These are phyloP conservation scores for Polydesmus complanatus DNA, from an alignment of 2,888 invertebrate genomes.

Conservation along the genomic window DNA sequence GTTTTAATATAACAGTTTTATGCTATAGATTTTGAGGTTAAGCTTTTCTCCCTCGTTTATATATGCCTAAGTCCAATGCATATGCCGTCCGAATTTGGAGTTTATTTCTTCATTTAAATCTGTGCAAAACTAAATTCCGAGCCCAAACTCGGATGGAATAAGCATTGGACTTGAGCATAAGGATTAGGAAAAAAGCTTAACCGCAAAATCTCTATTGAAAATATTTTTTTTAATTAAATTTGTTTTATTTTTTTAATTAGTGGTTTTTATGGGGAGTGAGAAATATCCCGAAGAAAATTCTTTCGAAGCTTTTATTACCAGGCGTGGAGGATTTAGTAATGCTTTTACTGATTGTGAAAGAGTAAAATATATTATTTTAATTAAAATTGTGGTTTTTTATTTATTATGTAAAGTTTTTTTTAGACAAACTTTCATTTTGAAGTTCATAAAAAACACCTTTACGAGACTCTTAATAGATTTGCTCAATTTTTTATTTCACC, in stretches of 20 bases:
- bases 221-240: neutral
- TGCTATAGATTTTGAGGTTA: too few species aligned
- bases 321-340: constrained; percentile 68
- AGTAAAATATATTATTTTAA: constrained; percentile 3
- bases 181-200: too few species aligned
- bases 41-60: too few species aligned
- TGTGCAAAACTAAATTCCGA: too few species aligned
- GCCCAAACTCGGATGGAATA: too few species aligned
- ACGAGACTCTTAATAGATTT: constrained; percentile 66
- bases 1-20: too few species aligned
- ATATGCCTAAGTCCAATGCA: too few species aligned
- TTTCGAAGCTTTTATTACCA: constrained; percentile 55
- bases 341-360: constrained; percentile 73
- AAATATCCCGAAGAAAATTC: constrained; percentile 77
- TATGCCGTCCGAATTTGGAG: too few species aligned
- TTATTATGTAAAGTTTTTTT: constrained; percentile 5
- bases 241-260: constrained; percentile 9
- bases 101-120: too few species aligned
- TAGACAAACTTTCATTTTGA: constrained; percentile 78
- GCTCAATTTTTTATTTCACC: constrained; percentile 78
- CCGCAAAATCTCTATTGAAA: neutral
- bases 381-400: neutral
- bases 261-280: constrained; percentile 89
- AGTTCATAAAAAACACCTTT: constrained; percentile 61
- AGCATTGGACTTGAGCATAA: too few species aligned